Conservation (phyloP, 2,888 invertebrate species). For the Linnaemya vulpina region DNA sequence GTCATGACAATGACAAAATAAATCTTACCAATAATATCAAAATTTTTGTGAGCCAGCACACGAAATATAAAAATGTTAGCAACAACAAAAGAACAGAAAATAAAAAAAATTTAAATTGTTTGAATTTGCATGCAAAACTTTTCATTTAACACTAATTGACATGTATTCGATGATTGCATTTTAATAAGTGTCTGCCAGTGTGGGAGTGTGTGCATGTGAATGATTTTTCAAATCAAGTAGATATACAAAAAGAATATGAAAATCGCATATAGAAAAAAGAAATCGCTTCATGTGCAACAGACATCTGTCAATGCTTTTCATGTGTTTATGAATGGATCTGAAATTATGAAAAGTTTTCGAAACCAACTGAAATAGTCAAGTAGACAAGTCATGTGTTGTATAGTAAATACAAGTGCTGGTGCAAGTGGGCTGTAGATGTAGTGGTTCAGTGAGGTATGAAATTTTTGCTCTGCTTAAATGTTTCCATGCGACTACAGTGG, state of each 20-base stretch:
- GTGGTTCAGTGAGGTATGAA: neutral
- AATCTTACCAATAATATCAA: neutral
- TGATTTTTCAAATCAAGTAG: constrained; percentile 74
- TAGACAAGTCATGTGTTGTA: constrained; percentile 5
- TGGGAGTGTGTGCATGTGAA: constrained; percentile 47
- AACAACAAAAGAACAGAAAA: constrained; percentile 14
- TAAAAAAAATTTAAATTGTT: constrained; percentile 44
- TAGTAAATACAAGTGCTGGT: constrained; percentile 15
- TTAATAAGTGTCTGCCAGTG: constrained; percentile 26
- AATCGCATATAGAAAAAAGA: constrained; percentile 19
- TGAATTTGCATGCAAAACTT: constrained; percentile 71
- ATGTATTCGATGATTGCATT: constrained; percentile 56
- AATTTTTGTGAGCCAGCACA: constrained; percentile 1
- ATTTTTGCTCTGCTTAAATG: neutral
- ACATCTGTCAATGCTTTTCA: constrained; percentile 67
- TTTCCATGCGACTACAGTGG: neutral
- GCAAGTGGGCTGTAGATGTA: neutral
- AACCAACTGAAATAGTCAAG: constrained; percentile 19
- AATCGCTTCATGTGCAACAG: constrained; percentile 73
- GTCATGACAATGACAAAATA: neutral
- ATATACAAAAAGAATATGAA: constrained; percentile 21
- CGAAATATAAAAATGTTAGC: constrained; percentile 12
- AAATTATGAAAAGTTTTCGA: constrained; percentile 54
- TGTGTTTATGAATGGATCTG: constrained; percentile 54
- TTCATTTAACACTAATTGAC: constrained; percentile 72